A percentile compares a stretch with the other conserved stretches of the same genome.
Evolutionary conservation across 1,140 invertebrate species (phyloP).

Genomic region (Pogonus chalceus): DNA sequence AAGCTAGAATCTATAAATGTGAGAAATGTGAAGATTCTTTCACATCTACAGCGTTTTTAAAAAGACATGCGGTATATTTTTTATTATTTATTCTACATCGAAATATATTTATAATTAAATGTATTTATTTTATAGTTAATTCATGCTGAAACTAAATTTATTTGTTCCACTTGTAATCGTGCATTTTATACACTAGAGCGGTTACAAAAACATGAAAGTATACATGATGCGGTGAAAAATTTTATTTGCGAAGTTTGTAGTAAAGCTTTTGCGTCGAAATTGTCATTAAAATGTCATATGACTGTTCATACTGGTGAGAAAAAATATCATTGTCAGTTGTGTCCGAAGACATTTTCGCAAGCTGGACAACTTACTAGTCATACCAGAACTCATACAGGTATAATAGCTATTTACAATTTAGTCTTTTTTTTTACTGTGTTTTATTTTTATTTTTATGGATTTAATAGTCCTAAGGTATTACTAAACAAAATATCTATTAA

Average conservation of each 20-base stretch:
- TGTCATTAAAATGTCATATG: slow-evolving; percentile 54
- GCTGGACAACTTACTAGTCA: slow-evolving; percentile 23
- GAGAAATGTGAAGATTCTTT: slow-evolving; percentile 15
- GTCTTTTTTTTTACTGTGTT: no score
- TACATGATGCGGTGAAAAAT: slow-evolving; percentile 61
- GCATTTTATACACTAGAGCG: no score
- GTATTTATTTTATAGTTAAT: not conserved
- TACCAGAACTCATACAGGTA: slow-evolving; percentile 22
- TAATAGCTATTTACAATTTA: no score
- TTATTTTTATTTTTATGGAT: no score
- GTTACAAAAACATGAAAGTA: slow-evolving; percentile 51
- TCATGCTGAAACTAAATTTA: not conserved
- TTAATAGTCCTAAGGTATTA: no score
- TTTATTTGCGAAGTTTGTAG: slow-evolving; percentile 66
- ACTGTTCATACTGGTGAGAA: slow-evolving; percentile 50
- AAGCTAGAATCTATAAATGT: no score
- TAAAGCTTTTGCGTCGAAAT: slow-evolving; percentile 57
- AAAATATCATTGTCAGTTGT: slow-evolving; percentile 49
- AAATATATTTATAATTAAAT: not conserved
- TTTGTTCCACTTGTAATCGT: not conserved
- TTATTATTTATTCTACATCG: not conserved
- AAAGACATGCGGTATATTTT: slow-evolving; percentile 12
- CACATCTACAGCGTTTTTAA: slow-evolving; percentile 12
- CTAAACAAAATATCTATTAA: no score
- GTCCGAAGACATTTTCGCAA: slow-evolving; percentile 50